These are phyloP conservation scores for Agrochola lota DNA, from an alignment of 2,888 invertebrate species.

Conservation along the genomic window DNA sequence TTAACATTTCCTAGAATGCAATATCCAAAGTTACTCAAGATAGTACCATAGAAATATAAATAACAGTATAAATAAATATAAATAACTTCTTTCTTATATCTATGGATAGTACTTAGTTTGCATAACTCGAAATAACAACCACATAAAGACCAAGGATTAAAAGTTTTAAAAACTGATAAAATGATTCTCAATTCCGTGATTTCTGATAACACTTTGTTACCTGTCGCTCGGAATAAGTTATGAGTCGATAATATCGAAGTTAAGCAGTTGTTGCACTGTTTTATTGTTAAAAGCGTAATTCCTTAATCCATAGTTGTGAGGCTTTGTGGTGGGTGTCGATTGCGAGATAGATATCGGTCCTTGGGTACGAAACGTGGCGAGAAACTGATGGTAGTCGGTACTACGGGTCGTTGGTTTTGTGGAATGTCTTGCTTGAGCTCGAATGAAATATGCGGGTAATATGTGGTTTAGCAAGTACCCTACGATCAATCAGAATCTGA, in stretches of 20 bases:
- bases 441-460: neutral
- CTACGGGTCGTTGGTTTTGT: constrained; percentile 27
- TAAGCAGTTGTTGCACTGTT: constrained; percentile 54
- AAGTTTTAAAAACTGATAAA: constrained; percentile 46
- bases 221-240: constrained; percentile 61
- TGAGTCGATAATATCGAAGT: constrained; percentile 57
- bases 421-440: constrained; percentile 20
- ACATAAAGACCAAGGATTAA: constrained; percentile 39
- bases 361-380: constrained; percentile 14
- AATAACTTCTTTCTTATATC: too few species aligned
- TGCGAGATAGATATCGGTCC: constrained; percentile 66
- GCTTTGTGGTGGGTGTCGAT: constrained; percentile 70
- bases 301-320: constrained; percentile 68
- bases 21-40: neutral
- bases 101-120: constrained; percentile 20
- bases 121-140: constrained; percentile 39
- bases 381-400: neutral
- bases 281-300: constrained; percentile 70
- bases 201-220: constrained; percentile 59
- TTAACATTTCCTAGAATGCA: neutral
- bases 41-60: too few species aligned
- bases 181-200: constrained; percentile 43
- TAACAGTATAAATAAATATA: too few species aligned
- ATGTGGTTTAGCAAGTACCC: too few species aligned
- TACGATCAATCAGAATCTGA: too few species aligned